Evolutionary conservation across 2,113 vertebrate genomes (phyloP).

Genomic region (Elephantulus edwardii): DNA sequence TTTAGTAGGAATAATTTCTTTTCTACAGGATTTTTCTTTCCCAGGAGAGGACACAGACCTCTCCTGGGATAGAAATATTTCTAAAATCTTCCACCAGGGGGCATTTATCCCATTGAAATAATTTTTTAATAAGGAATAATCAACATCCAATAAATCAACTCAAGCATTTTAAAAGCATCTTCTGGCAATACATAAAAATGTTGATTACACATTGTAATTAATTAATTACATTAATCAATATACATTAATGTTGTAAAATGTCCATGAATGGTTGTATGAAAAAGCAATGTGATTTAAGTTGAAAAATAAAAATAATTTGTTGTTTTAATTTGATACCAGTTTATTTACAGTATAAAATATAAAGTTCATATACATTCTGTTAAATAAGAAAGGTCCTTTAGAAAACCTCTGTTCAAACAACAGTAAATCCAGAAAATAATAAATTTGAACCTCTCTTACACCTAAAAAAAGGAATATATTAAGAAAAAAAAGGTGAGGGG

Average conservation of each 20-base stretch:
- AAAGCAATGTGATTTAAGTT: no score
- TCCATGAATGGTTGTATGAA: no score
- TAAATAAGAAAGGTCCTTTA: conserved; percentile 47
- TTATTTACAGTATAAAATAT: no score
- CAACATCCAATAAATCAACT: conserved; percentile 24
- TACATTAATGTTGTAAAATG: no score
- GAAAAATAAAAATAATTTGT: no score
- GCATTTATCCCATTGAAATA: conserved; percentile 32
- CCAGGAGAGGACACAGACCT: not conserved
- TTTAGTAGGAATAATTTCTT: not conserved
- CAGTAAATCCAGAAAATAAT: not conserved
- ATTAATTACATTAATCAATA: no score
- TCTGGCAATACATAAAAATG: no score
- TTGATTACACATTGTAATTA: no score
- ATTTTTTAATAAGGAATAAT: not conserved
- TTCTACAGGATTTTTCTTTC: not conserved
- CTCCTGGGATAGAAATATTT: not conserved
- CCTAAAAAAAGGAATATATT: not conserved
- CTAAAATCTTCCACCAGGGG: conserved; percentile 37
- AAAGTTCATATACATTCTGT: no score
- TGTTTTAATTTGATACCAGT: no score
- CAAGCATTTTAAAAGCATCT: conserved; percentile 42
- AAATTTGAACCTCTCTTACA: conserved; percentile 22
- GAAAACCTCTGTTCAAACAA: conserved; percentile 39
- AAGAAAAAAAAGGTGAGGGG: no score